Evolutionary conservation across 2,113 vertebrate genomes (phyloP).

Genomic region (Sceloporus tristichus): DNA sequence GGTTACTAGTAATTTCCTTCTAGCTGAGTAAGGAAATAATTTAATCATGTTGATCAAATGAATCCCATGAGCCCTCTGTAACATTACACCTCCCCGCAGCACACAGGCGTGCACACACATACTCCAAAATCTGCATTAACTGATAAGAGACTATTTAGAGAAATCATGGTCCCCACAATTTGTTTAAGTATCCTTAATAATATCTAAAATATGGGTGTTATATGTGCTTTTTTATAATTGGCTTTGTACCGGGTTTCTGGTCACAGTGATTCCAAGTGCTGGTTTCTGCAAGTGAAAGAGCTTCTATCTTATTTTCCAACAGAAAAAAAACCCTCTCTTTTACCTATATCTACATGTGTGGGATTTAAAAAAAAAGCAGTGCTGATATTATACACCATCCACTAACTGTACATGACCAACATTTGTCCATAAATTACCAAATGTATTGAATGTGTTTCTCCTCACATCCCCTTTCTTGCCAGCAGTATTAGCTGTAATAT

Average conservation of each 20-base stretch:
- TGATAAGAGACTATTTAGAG: slow-evolving; percentile 83
- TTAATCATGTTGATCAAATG: slow-evolving; percentile 91
- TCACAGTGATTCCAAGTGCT: slow-evolving; percentile 50
- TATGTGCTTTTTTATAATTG: slow-evolving; percentile 63
- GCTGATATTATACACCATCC: slow-evolving; percentile 26
- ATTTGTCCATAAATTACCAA: slow-evolving; percentile 38
- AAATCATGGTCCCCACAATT: slow-evolving; percentile 68
- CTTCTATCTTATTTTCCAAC: slow-evolving; percentile 24
- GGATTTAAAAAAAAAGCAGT: slow-evolving; percentile 21
- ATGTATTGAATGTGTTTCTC: slow-evolving; percentile 54
- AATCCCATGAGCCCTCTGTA: slow-evolving; percentile 86
- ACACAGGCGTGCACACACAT: rapidly evolving
- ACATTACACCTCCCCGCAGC: slow-evolving; percentile 81
- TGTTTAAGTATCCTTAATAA: slow-evolving; percentile 71
- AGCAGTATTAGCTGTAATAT: slow-evolving; percentile 47
- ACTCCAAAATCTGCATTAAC: slow-evolving; percentile 80
- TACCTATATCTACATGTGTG: background rate
- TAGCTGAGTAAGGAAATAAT: slow-evolving; percentile 94
- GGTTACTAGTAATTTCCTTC: slow-evolving; percentile 94
- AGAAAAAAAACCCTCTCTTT: slow-evolving; percentile 30
- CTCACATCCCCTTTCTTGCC: background rate
- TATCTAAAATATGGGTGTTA: slow-evolving; percentile 64
- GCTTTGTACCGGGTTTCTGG: slow-evolving; percentile 62
- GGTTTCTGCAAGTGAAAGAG: slow-evolving; percentile 19
- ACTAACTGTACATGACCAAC: slow-evolving; percentile 48